Evolutionary conservation across 1,140 invertebrate species (phyloP), one percentile per base, ranked within the genome.

Genomic region (Hyles vespertilio): DNA sequence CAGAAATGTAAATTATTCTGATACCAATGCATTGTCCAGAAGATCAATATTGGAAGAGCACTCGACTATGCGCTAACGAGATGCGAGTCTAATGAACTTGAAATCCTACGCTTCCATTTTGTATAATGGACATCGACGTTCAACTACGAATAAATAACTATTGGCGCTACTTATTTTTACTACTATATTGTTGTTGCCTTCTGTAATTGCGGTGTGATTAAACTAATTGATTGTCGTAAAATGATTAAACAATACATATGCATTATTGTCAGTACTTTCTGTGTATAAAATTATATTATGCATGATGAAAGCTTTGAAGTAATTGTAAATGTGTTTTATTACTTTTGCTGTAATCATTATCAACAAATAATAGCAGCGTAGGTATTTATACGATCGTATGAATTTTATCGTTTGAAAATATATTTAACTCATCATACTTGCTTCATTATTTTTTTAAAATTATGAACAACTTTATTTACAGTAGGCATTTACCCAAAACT

Each of bases 71-170:
- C 75, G 73, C 74, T 86, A 86, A 86, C 83, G 81, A 82, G 80
- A 83, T 80, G 78, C 75, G 72, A 79, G 78, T 80, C 79, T 84
- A 86, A 86, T 86, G 81, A 86, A 86, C 83, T 84, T 80, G 81
- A 84, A 84, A 86, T 86, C 78, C 78, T 79, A 75, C 72, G 76
- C 72, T 79, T 77, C 77, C 77, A 84, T 83, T 86, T 86, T 75
- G 77, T 84, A 79, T 80, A 86, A 82, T 84, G 77, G 75, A 75
- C 72, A 74, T 55, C 64, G 70, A 75, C 72, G 63, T 69, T 67
- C 67, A 80, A 64, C 64, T 72, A 73, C 67, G 74, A 79, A 80
- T 34, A 36, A 51, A 32, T 22, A 10, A 43, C 12, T 54, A 44
- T 43, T 22, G 40, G 40, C 22, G 12, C 36, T 36, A 54, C 40